Percentiles rank a stretch among this genome's conserved stretches.
Evolutionary conservation across 2,888 invertebrate genomes (phyloP).

Genomic region (Abrostola triplasia): DNA sequence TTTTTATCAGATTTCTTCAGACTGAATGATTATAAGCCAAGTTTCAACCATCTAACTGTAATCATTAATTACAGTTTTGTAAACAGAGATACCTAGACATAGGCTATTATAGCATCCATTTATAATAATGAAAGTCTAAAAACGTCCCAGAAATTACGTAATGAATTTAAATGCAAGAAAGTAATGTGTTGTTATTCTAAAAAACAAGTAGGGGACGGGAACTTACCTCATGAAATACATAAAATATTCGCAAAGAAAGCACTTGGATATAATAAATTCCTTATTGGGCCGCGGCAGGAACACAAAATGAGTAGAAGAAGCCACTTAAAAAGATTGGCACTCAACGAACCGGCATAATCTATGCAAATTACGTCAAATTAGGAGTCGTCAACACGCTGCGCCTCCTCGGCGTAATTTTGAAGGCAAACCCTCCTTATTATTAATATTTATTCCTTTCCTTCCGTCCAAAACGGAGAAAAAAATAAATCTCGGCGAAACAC

Average conservation of each 20-base stretch:
- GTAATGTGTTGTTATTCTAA: slow-evolving; percentile 41
- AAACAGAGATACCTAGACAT: no score
- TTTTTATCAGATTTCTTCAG: no score
- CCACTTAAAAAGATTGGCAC: slow-evolving; percentile 89
- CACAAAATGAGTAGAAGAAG: slow-evolving; percentile 86
- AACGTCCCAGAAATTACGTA: slow-evolving; percentile 6
- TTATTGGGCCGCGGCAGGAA: slow-evolving; percentile 79
- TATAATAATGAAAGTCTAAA: neutral
- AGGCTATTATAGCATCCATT: no score
- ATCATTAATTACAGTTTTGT: no score
- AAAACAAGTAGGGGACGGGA: slow-evolving; percentile 58
- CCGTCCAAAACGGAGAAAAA: slow-evolving; percentile 78
- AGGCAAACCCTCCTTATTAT: slow-evolving; percentile 87
- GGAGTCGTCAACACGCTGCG: slow-evolving; percentile 86
- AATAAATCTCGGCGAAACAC: slow-evolving; percentile 74
- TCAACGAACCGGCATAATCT: slow-evolving; percentile 88
- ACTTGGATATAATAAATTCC: slow-evolving; percentile 82
- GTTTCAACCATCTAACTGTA: no score
- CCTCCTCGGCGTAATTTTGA: slow-evolving; percentile 82
- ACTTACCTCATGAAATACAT: slow-evolving; percentile 65
- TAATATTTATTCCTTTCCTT: slow-evolving; percentile 87
- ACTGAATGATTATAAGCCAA: no score
- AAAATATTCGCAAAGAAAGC: slow-evolving; percentile 71
- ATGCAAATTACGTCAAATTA: slow-evolving; percentile 88
- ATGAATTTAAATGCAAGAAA: slow-evolving; percentile 25